A percentile compares a stretch with the other conserved stretches of the same genome.
These are phyloP conservation scores for Pagetopsis macropterus DNA, from an alignment of 2,797 vertebrate genomes.

Conservation along the genomic window DNA sequence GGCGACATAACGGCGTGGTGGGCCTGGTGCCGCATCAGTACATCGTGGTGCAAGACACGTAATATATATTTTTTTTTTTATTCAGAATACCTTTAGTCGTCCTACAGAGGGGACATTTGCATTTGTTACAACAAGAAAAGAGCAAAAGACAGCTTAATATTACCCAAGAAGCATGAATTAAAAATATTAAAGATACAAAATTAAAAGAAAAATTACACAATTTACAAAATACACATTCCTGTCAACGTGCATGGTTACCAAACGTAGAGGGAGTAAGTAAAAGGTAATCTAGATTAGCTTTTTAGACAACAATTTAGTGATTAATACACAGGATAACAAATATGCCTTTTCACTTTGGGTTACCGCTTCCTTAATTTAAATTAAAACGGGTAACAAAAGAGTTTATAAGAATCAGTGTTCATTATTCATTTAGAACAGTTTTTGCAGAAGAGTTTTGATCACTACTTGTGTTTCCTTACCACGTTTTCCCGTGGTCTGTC, in stretches of 20 bases:
- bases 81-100: no score
- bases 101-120: no score
- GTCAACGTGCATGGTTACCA: background rate
- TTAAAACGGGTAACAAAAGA: background rate
- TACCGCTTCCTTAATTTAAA: background rate
- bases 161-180: no score
- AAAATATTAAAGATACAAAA: no score
- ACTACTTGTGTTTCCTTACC: background rate
- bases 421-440: background rate
- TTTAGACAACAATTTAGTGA: background rate
- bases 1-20: constrained; percentile 89
- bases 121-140: no score
- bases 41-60: constrained; percentile 94
- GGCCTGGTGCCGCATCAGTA: constrained; percentile 96
- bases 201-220: no score
- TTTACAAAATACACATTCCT: no score
- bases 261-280: background rate
- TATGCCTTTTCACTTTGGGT: background rate
- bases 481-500: background rate
- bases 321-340: background rate
- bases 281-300: background rate
- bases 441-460: background rate
- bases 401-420: background rate
- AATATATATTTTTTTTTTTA: constrained; percentile 64
- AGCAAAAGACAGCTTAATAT: no score